Base-by-base conservation (phyloP, 1,140 invertebrate genomes). In the Neodiprion lecontei region DNA sequence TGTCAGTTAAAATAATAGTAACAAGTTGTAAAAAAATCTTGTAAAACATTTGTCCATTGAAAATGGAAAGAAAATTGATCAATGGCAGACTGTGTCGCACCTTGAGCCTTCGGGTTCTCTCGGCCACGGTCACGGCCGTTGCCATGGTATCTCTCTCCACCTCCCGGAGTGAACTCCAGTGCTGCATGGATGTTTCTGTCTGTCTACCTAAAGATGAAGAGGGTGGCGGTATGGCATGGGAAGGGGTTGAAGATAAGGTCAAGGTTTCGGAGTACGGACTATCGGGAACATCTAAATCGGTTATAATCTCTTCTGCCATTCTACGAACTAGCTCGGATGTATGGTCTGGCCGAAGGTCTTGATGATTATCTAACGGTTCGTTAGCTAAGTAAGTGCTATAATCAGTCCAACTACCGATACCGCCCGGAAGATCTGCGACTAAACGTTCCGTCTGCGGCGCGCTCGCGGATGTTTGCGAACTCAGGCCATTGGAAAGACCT, bases 331-430 rank as follows among this genome's bases (percentile, higher is more conserved):
- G 73, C 69, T 74, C 72, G 12, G 79, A 75, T 7, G 74, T 73
- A 12, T 79, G 77, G 74, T 81, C 74, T 9, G 78, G 53, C 40
- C 69, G 72, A 14, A 69, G 67, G 75, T 78, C 75, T 76, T 76
- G 66, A 76, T 77, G 81, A 79, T 80, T 73, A 53, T 75, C 75
- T 17, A 65, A 23, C 48, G 86, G 86, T 82, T 91, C 91, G 74
- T 87, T 78, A 79, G 90, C 90, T 78, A 96, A 87, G 83, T 95
- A 95, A 69, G 95, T 96, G 86, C 94, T 96, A 83, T 95, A 91
- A 84, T 95, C 95, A 83, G 91, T 92, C 94, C 95, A 96, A 80
- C 93, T 94, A 87, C 93, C 93, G 77, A 95, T 91, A 70, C 94
- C 94, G 74, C 93, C 93, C 7, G 94, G 94, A 69, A 95, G 88